Percentiles rank a stretch among this genome's conserved stretches.
Conservation (phyloP, 2,113 vertebrate genomes). For the Takifugu flavidus region DNA sequence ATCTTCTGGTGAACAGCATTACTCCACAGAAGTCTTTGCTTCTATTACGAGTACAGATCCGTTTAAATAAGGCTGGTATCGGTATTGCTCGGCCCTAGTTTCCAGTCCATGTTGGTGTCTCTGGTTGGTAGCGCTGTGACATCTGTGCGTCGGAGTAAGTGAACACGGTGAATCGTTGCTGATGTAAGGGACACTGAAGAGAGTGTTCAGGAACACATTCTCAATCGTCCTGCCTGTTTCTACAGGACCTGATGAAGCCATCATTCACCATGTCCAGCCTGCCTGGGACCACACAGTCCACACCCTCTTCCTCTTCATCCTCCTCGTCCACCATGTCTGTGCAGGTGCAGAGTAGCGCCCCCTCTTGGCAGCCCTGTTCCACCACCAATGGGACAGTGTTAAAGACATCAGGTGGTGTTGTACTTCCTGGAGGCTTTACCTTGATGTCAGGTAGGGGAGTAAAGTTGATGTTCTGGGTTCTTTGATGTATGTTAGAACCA, state of each 20-base stretch:
- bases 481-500: neutral
- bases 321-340: neutral
- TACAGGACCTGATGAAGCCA: slow-evolving; percentile 83
- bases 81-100: too few relatives aligned
- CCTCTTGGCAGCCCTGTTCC: slow-evolving; percentile 85
- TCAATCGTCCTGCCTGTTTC: slow-evolving; percentile 2
- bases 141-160: too few relatives aligned
- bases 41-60: too few relatives aligned
- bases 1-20: too few relatives aligned
- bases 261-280: slow-evolving; percentile 81
- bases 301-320: slow-evolving; percentile 70
- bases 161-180: too few relatives aligned
- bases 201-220: too few relatives aligned
- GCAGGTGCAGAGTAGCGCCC: slow-evolving; percentile 73
- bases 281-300: slow-evolving; percentile 56
- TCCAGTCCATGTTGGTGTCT: too few relatives aligned
- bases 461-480: too few relatives aligned
- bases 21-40: too few relatives aligned
- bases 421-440: slow-evolving; percentile 89
- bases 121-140: too few relatives aligned
- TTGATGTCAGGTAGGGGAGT: slow-evolving; percentile 85
- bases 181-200: neutral
- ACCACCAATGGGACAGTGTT: slow-evolving; percentile 88
- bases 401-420: slow-evolving; percentile 84
- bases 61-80: too few relatives aligned